phyloP scores from a whole-genome alignment of 2,797 vertebrate species.

The Eulemur albifrons region DNA sequence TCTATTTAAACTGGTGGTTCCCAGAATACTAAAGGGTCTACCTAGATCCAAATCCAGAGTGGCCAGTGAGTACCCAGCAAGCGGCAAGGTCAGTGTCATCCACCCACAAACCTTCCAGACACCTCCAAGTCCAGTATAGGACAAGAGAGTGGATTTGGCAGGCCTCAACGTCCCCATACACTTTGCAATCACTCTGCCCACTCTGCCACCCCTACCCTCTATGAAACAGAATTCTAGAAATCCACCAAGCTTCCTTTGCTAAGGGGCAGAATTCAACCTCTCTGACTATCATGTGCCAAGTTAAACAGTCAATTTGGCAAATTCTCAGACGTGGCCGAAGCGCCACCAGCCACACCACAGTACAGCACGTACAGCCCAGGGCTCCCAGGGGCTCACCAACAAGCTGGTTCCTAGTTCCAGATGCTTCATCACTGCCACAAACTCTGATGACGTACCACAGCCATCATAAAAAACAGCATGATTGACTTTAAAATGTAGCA shows the following conservation, averaged over 20 bases:
- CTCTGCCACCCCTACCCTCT: neutral
- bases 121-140: neutral
- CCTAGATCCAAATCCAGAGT: neutral
- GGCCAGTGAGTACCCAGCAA: neutral
- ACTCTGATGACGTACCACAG: neutral
- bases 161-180: neutral
- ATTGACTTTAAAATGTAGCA: neutral
- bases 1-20: neutral
- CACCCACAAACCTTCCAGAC: neutral
- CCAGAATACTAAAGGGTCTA: neutral
- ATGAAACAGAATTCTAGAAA: neutral
- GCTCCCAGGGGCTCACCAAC: neutral
- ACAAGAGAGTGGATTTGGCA: neutral
- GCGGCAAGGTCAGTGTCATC: neutral
- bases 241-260: neutral
- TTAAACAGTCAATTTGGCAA: neutral
- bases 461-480: neutral
- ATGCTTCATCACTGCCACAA: neutral
- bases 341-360: neutral
- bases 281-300: neutral
- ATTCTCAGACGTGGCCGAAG: neutral
- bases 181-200: neutral
- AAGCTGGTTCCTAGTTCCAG: neutral
- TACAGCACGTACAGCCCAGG: neutral
- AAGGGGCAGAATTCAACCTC: neutral